Evolutionary conservation across 2,888 invertebrate species (phyloP).

Genomic region (Tetheella fluctuosa): DNA sequence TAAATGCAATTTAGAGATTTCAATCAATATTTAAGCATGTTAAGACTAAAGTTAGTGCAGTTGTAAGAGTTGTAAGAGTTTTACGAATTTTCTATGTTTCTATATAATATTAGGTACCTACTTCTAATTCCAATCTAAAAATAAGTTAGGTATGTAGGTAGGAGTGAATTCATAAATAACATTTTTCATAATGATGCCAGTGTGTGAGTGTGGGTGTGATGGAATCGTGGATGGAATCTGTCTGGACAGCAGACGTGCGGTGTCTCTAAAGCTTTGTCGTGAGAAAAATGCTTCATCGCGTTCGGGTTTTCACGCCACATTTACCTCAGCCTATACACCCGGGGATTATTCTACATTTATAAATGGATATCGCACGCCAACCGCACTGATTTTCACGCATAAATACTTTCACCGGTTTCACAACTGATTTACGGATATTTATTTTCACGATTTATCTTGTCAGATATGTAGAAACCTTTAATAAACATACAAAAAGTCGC

Average conservation of each 20-base stretch:
- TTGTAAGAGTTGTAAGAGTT: neutral
- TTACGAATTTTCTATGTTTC: neutral
- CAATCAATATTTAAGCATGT: neutral
- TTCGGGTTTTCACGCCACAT: conserved; percentile 78
- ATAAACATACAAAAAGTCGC: neutral
- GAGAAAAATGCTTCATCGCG: conserved; percentile 72
- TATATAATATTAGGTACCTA: neutral
- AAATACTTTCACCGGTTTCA: conserved; percentile 52
- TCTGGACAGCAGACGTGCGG: conserved; percentile 55
- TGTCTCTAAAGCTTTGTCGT: conserved; percentile 70
- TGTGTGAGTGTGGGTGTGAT: conserved; percentile 37
- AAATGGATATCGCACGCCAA: conserved; percentile 71
- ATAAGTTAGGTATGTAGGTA: neutral
- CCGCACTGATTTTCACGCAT: conserved; percentile 66
- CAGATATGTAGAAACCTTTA: neutral
- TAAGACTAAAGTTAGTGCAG: neutral
- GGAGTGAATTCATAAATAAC: conserved; percentile 1
- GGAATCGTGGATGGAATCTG: conserved; percentile 30
- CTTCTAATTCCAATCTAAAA: too few relatives aligned
- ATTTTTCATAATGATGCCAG: conserved; percentile 6
- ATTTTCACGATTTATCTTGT: neutral
- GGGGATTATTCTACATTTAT: conserved; percentile 74
- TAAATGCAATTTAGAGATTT: neutral
- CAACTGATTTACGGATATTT: conserved; percentile 33
- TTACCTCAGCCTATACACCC: conserved; percentile 67